Evolutionary conservation across 1,140 invertebrate species (phyloP).

Genomic region (Acromyrmex heyeri): DNA sequence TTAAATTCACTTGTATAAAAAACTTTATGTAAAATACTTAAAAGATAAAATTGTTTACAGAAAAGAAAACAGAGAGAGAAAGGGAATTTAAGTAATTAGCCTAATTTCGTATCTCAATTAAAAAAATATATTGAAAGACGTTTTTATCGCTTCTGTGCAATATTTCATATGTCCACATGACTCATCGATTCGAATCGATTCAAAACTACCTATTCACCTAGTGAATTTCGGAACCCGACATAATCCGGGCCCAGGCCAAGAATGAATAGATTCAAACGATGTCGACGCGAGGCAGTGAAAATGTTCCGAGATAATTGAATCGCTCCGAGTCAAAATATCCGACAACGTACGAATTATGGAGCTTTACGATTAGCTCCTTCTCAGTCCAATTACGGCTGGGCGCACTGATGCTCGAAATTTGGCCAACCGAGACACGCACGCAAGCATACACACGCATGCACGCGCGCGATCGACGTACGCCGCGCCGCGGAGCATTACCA

Average conservation of each 20-base stretch:
- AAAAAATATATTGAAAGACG: background rate
- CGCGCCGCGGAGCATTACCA: constrained; percentile 32
- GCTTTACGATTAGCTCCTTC: constrained; percentile 33
- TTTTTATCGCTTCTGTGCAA: background rate
- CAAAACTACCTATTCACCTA: background rate
- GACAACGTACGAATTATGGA: constrained; percentile 45
- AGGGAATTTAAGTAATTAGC: background rate
- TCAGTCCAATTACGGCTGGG: constrained; percentile 39
- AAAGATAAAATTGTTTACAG: background rate
- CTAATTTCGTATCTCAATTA: background rate
- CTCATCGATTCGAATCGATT: background rate
- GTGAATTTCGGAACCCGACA: background rate
- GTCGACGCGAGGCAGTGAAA: constrained; percentile 5
- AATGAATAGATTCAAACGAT: constrained; percentile 31
- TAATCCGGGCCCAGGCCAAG: background rate
- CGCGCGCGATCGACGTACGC: constrained; percentile 20
- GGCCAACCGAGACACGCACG: constrained; percentile 46
- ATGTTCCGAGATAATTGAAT: constrained; percentile 44
- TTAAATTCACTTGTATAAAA: background rate
- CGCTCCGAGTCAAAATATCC: constrained; percentile 52
- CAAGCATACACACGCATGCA: constrained; percentile 8
- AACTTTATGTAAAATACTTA: background rate
- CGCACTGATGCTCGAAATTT: constrained; percentile 26
- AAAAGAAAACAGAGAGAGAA: background rate
- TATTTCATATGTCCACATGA: constrained; percentile 4